Conservation (phyloP, 2,888 invertebrate genomes). For the Saturnia japonica region DNA sequence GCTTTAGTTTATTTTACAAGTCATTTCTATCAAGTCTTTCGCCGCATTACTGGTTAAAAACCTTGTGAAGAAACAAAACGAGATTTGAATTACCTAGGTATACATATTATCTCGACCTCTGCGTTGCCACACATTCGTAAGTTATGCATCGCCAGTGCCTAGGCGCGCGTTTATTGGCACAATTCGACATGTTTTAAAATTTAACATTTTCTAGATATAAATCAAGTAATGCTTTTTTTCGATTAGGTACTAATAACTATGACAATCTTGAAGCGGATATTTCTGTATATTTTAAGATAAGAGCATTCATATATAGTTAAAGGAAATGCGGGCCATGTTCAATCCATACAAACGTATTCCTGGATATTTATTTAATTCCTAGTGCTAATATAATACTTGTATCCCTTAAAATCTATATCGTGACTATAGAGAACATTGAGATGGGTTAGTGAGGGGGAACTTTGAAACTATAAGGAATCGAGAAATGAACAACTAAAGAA, state of each 20-base stretch:
- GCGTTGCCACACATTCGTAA: background rate
- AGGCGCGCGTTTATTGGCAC: background rate
- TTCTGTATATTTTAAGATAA: background rate
- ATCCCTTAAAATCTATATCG: too few species aligned
- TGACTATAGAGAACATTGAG: too few species aligned
- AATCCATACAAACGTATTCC: too few species aligned
- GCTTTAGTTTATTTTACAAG: background rate
- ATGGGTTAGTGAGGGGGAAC: too few species aligned
- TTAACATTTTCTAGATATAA: background rate
- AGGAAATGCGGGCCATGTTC: background rate
- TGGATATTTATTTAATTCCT: too few species aligned
- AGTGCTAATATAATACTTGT: too few species aligned
- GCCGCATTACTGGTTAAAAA: background rate
- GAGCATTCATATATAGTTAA: background rate
- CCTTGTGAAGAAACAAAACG: constrained; percentile 1
- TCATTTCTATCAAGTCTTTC: background rate
- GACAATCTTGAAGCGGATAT: background rate
- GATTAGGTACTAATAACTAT: background rate
- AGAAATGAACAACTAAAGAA: too few species aligned
- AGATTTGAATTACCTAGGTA: background rate
- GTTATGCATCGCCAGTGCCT: background rate
- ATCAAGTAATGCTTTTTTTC: background rate
- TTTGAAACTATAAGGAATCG: too few species aligned
- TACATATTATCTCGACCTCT: background rate
- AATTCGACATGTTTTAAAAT: background rate